Evolutionary conservation across 2,888 invertebrate genomes (phyloP).

Genomic region (Chrysodeixis includens): DNA sequence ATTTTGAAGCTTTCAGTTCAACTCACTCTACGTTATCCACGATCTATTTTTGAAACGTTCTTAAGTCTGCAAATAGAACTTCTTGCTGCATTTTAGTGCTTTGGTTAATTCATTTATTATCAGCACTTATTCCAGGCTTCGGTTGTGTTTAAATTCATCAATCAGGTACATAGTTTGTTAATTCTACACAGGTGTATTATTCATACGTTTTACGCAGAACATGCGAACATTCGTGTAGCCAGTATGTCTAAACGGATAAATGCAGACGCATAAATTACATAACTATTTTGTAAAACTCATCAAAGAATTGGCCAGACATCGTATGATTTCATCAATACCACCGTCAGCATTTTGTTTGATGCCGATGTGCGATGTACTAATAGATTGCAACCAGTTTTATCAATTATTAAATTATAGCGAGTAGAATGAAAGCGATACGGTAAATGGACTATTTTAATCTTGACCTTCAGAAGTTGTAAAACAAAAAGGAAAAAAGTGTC

Average conservation of each 20-base stretch:
- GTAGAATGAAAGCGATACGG: background rate
- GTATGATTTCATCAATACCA: slow-evolving; percentile 50
- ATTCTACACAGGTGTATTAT: slow-evolving; percentile 33
- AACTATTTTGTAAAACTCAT: slow-evolving; percentile 42
- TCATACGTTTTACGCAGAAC: slow-evolving; percentile 27
- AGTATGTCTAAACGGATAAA: slow-evolving; percentile 52
- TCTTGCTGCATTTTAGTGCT: slow-evolving; percentile 40
- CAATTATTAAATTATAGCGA: background rate
- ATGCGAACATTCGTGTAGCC: slow-evolving; percentile 39
- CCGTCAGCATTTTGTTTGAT: slow-evolving; percentile 39
- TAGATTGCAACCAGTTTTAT: slow-evolving; percentile 1
- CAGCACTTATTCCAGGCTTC: slow-evolving; percentile 38
- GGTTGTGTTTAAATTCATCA: slow-evolving; percentile 32
- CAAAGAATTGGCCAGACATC: slow-evolving; percentile 43
- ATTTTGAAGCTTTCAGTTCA: slow-evolving; percentile 73
- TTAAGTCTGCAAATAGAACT: slow-evolving; percentile 57
- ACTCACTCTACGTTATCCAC: slow-evolving; percentile 67
- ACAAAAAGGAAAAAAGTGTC: slow-evolving; percentile 14
- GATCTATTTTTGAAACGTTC: slow-evolving; percentile 61
- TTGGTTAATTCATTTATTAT: slow-evolving; percentile 50
- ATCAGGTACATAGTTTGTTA: slow-evolving; percentile 20
- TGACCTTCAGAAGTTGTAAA: slow-evolving; percentile 13
- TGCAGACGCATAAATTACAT: slow-evolving; percentile 52
- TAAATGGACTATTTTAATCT: slow-evolving; percentile 11
- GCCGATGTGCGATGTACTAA: slow-evolving; percentile 7